These are phyloP conservation scores for Drosophila prosaltans DNA, from an alignment of 1,140 invertebrate genomes.

Conservation along the genomic window DNA sequence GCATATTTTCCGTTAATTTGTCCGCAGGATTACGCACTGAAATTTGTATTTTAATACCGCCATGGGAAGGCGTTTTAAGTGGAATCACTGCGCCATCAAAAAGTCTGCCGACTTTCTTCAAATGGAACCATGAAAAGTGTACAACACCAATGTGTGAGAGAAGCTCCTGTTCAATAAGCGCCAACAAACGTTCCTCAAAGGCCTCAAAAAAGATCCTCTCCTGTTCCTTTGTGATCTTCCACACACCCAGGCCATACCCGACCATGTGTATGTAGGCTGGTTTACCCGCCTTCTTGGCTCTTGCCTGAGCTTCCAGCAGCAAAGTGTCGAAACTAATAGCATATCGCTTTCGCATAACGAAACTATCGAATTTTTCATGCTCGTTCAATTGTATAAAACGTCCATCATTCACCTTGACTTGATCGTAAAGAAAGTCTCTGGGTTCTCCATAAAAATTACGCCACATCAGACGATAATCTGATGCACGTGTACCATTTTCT, in stretches of 20 bases:
- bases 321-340: conserved; percentile 69
- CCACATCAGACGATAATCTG: conserved; percentile 3
- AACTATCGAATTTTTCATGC: not conserved
- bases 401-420: not conserved
- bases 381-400: not conserved
- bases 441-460: conserved; percentile 11
- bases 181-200: conserved; percentile 66
- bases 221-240: conserved; percentile 49
- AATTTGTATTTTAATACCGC: conserved; percentile 59
- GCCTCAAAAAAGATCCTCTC: conserved; percentile 66
- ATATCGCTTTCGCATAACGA: conserved; percentile 54
- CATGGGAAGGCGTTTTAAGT: conserved; percentile 28
- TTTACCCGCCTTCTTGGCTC: conserved; percentile 41
- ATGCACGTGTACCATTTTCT: not conserved
- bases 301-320: conserved; percentile 60
- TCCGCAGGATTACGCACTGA: conserved; percentile 62
- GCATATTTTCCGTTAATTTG: conserved; percentile 70
- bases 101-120: conserved; percentile 33
- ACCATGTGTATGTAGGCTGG: conserved; percentile 72
- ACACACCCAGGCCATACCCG: conserved; percentile 74
- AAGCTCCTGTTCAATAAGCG: conserved; percentile 32
- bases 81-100: conserved; percentile 49
- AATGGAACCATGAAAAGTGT: conserved; percentile 77
- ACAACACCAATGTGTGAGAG: conserved; percentile 67
- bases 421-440: not conserved